Evolutionary conservation across 2,113 vertebrate genomes (phyloP).

Genomic region (Mixornis gularis): DNA sequence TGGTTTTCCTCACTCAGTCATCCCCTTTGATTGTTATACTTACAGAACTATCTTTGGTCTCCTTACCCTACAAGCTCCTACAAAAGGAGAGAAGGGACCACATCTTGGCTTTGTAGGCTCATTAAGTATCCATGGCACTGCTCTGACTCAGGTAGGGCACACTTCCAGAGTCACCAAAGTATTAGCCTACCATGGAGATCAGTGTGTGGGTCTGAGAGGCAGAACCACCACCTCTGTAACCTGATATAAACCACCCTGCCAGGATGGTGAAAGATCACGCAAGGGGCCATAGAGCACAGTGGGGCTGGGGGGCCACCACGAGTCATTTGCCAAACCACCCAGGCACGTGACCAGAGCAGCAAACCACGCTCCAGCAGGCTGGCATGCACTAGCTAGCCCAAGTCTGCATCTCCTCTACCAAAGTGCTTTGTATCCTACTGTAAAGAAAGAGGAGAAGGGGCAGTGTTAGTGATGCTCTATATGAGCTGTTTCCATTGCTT

Average conservation of each 20-base stretch:
- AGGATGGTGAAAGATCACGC: neutral
- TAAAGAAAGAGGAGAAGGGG: neutral
- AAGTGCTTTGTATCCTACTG: neutral
- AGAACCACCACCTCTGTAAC: neutral
- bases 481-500: neutral
- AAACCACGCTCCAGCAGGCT: neutral
- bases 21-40: neutral
- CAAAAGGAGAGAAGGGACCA: neutral
- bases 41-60: neutral
- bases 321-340: neutral
- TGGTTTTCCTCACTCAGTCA: neutral
- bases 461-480: neutral
- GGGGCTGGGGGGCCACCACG: rapidly evolving
- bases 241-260: neutral
- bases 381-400: neutral
- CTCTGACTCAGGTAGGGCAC: neutral
- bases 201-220: neutral
- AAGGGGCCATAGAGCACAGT: neutral
- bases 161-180: neutral
- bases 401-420: neutral
- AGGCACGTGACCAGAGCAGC: neutral
- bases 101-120: neutral
- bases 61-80: neutral
- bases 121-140: neutral
- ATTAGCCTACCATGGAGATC: neutral